phyloP scores from a whole-genome alignment of 1,140 invertebrate genomes.

The Carcinoscorpius rotundicauda region DNA sequence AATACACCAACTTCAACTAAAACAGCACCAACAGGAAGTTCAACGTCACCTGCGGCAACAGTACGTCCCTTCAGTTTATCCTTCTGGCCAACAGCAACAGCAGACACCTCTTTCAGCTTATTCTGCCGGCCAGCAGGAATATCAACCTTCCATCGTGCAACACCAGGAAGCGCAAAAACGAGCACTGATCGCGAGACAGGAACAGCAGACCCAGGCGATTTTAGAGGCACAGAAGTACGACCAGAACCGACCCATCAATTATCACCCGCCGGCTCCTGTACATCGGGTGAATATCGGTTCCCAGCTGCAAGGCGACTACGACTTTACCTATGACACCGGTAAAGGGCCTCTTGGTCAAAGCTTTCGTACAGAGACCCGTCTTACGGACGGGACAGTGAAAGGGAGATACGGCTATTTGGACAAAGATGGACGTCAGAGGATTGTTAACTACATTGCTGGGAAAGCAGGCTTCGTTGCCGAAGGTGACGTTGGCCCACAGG shows the following conservation, averaged over 20 bases:
- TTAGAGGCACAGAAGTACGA: too few relatives aligned
- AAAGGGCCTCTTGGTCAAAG: conserved; percentile 24
- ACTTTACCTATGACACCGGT: conserved; percentile 28
- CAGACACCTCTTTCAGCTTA: background rate
- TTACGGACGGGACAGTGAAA: conserved; percentile 32
- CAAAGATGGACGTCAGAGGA: conserved; percentile 40
- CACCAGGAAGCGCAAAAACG: too few relatives aligned
- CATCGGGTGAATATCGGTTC: conserved; percentile 23
- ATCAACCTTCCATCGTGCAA: conserved; percentile 2
- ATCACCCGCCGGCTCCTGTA: conserved; percentile 21
- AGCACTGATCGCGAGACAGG: too few relatives aligned
- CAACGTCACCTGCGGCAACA: conserved; percentile 4
- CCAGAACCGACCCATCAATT: conserved; percentile 3
- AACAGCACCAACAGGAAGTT: conserved; percentile 8
- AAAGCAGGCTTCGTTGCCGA: conserved; percentile 48
- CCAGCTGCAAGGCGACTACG: conserved; percentile 21
- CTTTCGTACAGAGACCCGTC: conserved; percentile 26
- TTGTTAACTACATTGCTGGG: conserved; percentile 49
- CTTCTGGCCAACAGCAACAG: too few relatives aligned
- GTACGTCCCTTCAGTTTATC: too few relatives aligned
- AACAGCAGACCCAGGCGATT: too few relatives aligned
- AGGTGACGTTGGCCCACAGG: conserved; percentile 28
- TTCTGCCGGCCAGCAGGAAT: conserved; percentile 6
- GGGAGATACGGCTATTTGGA: conserved; percentile 48
- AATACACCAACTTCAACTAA: too few relatives aligned